phyloP scores from a whole-genome alignment of 35 echinoderm and acorn worm genomes.

The Ophioderma brevispina region DNA sequence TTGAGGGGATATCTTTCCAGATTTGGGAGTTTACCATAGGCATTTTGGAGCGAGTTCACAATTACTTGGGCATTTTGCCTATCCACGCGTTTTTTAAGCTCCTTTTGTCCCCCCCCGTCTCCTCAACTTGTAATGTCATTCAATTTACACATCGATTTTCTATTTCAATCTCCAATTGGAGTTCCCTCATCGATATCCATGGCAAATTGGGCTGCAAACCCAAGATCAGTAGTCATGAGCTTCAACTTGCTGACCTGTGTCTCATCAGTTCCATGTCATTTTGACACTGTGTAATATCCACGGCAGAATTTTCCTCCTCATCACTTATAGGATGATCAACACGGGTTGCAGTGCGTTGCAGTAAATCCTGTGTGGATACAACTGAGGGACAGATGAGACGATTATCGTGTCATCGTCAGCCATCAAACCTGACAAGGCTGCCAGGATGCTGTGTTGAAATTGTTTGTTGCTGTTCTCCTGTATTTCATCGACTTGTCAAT shows the following conservation, averaged over 20 bases:
- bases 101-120: slow-evolving; percentile 7
- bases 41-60: not conserved
- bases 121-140: not conserved
- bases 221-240: not conserved
- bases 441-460: not conserved
- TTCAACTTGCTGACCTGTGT: not conserved
- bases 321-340: not conserved
- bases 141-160: not conserved
- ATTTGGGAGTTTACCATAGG: no score
- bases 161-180: not conserved
- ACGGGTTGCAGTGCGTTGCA: not conserved
- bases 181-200: not conserved
- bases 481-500: not conserved
- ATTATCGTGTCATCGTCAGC: not conserved
- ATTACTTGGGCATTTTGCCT: slow-evolving; percentile 21
- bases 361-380: not conserved
- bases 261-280: not conserved
- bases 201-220: not conserved
- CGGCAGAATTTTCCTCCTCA: not conserved
- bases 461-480: not conserved
- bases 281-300: not conserved
- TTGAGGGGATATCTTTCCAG: no score
- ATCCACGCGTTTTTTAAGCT: not conserved
- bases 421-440: not conserved
- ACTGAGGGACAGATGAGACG: not conserved